Percentiles rank a stretch among this genome's conserved stretches.
Conservation (phyloP, 2,888 invertebrate genomes). For the Eretmocerus hayati region DNA sequence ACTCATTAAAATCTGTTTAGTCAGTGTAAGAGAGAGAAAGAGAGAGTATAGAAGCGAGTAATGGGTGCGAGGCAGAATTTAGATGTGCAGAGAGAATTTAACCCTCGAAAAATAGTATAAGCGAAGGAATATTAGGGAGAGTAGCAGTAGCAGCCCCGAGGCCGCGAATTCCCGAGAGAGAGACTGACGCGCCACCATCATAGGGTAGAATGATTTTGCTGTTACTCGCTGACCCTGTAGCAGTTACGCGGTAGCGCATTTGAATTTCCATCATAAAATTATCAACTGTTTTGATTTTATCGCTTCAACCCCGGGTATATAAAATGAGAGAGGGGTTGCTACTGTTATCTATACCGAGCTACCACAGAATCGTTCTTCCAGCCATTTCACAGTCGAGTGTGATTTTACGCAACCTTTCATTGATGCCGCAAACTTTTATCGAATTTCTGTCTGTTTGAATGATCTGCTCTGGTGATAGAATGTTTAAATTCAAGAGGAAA, state of each 20-base stretch:
- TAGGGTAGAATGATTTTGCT: too few species aligned
- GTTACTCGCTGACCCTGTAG: neutral
- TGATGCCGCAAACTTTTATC: too few species aligned
- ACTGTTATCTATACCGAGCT: too few species aligned
- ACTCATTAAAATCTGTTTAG: conserved; percentile 54
- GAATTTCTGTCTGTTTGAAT: too few species aligned
- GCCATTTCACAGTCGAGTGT: too few species aligned
- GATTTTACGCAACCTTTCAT: too few species aligned
- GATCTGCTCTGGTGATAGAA: too few species aligned
- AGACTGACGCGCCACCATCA: neutral
- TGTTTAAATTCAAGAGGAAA: too few species aligned
- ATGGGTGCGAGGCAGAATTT: conserved; percentile 11
- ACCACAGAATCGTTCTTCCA: too few species aligned
- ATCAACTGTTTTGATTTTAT: conserved; percentile 25
- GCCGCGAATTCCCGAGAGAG: conserved; percentile 10
- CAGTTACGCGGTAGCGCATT: conserved; percentile 7
- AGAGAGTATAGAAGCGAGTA: conserved; percentile 28
- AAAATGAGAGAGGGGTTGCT: too few species aligned
- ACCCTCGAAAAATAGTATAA: conserved; percentile 14
- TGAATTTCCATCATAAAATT: conserved; percentile 23
- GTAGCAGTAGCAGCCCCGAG: neutral
- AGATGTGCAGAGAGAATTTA: neutral
- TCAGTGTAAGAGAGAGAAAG: conserved; percentile 26
- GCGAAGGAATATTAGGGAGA: too few species aligned
- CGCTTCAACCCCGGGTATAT: too few species aligned